Conservation (phyloP, 2,113 vertebrate genomes). For the Xyrauchen texanus region DNA sequence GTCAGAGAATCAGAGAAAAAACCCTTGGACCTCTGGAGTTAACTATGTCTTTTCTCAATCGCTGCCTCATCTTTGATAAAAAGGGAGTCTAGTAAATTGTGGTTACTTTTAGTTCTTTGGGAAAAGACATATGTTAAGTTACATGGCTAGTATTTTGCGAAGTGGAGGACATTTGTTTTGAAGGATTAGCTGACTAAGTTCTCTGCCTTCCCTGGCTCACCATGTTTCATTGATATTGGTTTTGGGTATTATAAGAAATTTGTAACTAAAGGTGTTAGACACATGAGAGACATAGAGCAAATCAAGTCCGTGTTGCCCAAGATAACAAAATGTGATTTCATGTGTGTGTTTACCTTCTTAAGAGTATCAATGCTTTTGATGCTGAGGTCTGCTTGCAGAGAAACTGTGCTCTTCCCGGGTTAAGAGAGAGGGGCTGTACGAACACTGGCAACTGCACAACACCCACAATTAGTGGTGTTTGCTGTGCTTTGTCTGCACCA, state of each 20-base stretch:
- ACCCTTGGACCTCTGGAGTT: background rate
- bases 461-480: constrained; percentile 58
- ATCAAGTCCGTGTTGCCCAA: constrained; percentile 25
- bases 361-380: constrained; percentile 3
- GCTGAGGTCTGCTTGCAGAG: constrained; percentile 28
- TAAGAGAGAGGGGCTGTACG: constrained; percentile 48
- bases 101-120: background rate
- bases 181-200: constrained; percentile 36
- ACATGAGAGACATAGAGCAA: constrained; percentile 39
- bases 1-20: background rate
- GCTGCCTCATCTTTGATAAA: background rate
- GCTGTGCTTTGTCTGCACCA: constrained; percentile 55
- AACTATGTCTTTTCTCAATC: background rate
- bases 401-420: constrained; percentile 44
- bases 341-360: background rate
- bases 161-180: constrained; percentile 15
- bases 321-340: constrained; percentile 4
- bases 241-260: constrained; percentile 21
- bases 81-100: background rate
- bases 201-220: background rate
- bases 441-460: constrained; percentile 57
- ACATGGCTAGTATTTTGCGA: constrained; percentile 8
- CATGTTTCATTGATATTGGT: constrained; percentile 21
- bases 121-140: constrained; percentile 30
- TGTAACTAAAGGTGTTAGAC: constrained; percentile 36